phyloP scores from a whole-genome alignment of 1,140 invertebrate species.

The Euschistus heros region DNA sequence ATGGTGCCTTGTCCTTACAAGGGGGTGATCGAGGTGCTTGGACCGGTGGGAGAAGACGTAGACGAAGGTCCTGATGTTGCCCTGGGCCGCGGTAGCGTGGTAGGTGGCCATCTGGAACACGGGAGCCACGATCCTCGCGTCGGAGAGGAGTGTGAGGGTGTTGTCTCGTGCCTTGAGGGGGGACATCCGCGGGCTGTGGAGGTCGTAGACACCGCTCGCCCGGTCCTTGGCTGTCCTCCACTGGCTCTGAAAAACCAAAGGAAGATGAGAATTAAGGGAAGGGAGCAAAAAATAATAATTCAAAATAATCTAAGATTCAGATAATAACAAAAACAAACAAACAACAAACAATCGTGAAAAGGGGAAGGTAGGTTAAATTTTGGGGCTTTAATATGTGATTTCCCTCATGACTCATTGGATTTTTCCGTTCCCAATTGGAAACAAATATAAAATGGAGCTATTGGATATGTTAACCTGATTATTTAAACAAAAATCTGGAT shows the following conservation, averaged over 20 bases:
- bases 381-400: too few relatives aligned
- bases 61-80: slow-evolving; percentile 71
- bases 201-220: slow-evolving; percentile 17
- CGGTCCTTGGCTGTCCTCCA: slow-evolving; percentile 4
- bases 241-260: neutral
- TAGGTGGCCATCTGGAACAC: slow-evolving; percentile 83
- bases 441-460: too few relatives aligned
- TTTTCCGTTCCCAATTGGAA: too few relatives aligned
- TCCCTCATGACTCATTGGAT: too few relatives aligned
- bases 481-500: too few relatives aligned
- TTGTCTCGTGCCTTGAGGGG: slow-evolving; percentile 44
- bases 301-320: too few relatives aligned
- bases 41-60: slow-evolving; percentile 93
- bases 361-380: too few relatives aligned
- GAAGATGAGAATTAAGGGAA: too few relatives aligned
- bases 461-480: too few relatives aligned
- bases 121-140: slow-evolving; percentile 87
- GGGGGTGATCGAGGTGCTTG: slow-evolving; percentile 77
- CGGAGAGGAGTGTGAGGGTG: slow-evolving; percentile 83
- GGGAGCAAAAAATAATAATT: too few relatives aligned
- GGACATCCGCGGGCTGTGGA: neutral
- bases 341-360: too few relatives aligned
- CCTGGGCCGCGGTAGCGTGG: slow-evolving; percentile 55
- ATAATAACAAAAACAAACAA: too few relatives aligned
- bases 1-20: slow-evolving; percentile 46